Base-by-base conservation (phyloP, 2,113 vertebrate genomes). In the Camelus dromedarius region DNA sequence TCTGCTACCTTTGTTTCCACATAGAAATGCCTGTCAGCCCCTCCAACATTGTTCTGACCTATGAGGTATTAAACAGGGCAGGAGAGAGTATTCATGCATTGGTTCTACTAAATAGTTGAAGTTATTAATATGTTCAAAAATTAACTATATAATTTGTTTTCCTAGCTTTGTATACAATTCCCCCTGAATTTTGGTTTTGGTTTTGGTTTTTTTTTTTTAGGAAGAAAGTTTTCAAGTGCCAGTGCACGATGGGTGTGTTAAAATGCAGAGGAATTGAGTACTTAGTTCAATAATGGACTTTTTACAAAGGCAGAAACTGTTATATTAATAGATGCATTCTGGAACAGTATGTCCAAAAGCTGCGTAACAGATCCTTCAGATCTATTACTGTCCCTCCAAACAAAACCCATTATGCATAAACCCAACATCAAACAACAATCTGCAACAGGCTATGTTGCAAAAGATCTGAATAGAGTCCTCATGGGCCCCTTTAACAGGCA, bases 291-390 rank as follows among this genome's bases (percentile, higher is more conserved):
- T 54, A 91, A 93, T 93, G 93, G 76, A 69, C 95, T 94, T 97
- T 98, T 97, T 92, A 97, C 93, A 95, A 93, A 98, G 62, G 82
- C 18, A 76, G 82, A 81, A 56, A 66, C 81, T 97, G 97, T 91
- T 96, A 93, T 56, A 96, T 82, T 95, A 97, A 97, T 93, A 96
- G 89, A 73, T 88, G 18, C 93, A 81, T 96, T 95, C 87, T 97
- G 70, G 86, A 93, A 54, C 48, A 67, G 76, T 70, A 58, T 92
- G 92, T 93, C 93, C 64, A 84, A 95, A 97, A 96, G 94, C 98
- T 97, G 92, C 77, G 67, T 58, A 75, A 77, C 91, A 94, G 52
- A 67, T 3, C 56, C 94, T 92, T 95, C 76, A 84, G 81, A 96
- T 79, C 67, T 95, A 90, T 52, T 48, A 89, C 52, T 56, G 13